Conservation (phyloP, 2,113 vertebrate species). For the Pantherophis guttatus region DNA sequence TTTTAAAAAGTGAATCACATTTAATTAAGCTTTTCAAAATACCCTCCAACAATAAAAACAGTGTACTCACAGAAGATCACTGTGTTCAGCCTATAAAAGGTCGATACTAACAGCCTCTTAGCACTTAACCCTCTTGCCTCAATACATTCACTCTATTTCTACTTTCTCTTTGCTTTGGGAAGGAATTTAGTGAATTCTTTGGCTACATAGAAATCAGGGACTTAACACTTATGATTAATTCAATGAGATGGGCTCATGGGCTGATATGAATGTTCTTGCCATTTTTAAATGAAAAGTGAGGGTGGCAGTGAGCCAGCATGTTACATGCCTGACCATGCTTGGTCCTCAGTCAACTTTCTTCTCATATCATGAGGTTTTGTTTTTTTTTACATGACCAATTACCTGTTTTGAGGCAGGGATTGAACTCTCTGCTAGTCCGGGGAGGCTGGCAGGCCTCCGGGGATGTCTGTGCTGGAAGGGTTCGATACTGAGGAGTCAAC, state of each 20-base stretch:
- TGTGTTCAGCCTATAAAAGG: not conserved
- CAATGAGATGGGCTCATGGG: constrained; percentile 47
- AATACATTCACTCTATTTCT: not conserved
- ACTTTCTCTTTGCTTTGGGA: not conserved
- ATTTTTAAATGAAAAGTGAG: constrained; percentile 37
- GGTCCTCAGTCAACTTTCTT: constrained; percentile 50
- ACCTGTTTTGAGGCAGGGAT: constrained; percentile 90
- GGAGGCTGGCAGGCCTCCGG: constrained; percentile 77
- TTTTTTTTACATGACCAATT: constrained; percentile 62
- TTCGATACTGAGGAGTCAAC: constrained; percentile 85
- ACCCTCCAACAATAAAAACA: not conserved
- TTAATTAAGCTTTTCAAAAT: not conserved
- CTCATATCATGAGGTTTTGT: constrained; percentile 36
- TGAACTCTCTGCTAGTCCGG: constrained; percentile 77
- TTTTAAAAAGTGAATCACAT: not conserved
- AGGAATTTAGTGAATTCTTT: constrained; percentile 9
- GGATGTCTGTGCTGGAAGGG: constrained; percentile 81
- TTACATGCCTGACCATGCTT: constrained; percentile 38
- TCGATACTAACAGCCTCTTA: not conserved
- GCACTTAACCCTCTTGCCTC: not conserved
- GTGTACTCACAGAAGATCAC: too few relatives aligned
- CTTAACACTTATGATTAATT: constrained; percentile 33
- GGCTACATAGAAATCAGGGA: constrained; percentile 13
- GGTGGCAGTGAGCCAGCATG: constrained; percentile 49
- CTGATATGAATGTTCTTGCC: constrained; percentile 53